A percentile compares a stretch with the other conserved stretches of the same genome.
Conservation (phyloP, 2,797 vertebrate genomes). For the Pseudotriccus pelzelni region DNA sequence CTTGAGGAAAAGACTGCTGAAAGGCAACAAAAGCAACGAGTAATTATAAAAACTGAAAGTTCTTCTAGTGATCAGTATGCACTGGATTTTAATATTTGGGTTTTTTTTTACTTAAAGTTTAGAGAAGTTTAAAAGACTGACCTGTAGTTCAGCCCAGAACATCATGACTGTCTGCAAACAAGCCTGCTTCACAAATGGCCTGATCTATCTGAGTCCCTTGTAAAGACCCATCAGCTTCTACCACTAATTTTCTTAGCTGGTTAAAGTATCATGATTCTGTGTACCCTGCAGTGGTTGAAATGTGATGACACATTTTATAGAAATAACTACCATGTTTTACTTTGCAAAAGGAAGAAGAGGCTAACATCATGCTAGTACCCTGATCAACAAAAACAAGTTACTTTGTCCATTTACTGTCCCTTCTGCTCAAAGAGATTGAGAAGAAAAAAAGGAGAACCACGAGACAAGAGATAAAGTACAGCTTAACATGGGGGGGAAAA, state of each 20-base stretch:
- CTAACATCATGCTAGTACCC: not conserved
- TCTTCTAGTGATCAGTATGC: not conserved
- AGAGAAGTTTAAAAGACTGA: not conserved
- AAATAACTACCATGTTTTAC: not conserved
- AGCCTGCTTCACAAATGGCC: not conserved
- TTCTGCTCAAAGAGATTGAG: not conserved
- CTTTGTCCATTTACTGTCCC: not conserved
- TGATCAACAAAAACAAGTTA: not conserved
- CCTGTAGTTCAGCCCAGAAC: not conserved
- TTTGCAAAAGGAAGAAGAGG: not conserved
- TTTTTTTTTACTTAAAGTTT: not conserved
- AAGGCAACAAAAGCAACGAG: not conserved
- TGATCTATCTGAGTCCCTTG: not conserved
- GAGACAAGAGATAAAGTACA: not conserved
- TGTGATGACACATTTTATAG: not conserved
- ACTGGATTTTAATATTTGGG: not conserved
- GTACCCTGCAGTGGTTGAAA: not conserved
- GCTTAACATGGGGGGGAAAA: not conserved
- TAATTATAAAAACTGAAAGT: not conserved
- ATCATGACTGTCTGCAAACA: not conserved
- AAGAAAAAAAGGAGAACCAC: not conserved
- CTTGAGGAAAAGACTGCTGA: not conserved
- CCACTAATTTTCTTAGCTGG: not conserved
- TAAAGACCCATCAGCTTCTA: not conserved
- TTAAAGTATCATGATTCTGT: not conserved